Evolutionary conservation across 2,888 invertebrate species (phyloP), one percentile per base, ranked within the genome.

Genomic region (Cetonia aurata): DNA sequence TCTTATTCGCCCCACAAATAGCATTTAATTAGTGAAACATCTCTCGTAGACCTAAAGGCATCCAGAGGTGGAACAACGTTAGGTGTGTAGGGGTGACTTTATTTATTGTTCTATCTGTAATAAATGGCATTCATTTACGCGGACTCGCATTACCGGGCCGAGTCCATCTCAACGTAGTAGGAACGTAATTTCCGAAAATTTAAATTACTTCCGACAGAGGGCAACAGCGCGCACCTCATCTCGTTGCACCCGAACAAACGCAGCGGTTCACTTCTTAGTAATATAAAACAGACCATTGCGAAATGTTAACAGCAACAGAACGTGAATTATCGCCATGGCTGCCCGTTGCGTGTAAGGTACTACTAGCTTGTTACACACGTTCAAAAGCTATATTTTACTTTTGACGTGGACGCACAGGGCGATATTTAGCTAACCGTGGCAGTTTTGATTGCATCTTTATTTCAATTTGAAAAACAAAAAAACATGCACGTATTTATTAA

Each of bases 151-250:
- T 70, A 70, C 71, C 73, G 70, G 70, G 37, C 71, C n/a, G 67
- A 73, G 75, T 74, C 75, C 75, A 75, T 73, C 75, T 77, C 74
- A 8, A 8, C 8, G 72, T 74, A 73, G 73, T 74, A 75, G 76
- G 73, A 77, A 77, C 73, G 78, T 77, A 78, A 77, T 77, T 78
- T 78, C 77, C 78, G 77, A 77, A 78, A 78, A 77, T 77, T 77
- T 77, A 78, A 77, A 77, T 78, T 78, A 77, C 78, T 78, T 77
- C 78, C 77, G 77, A 76, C 77, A 74, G 72, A 76, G 73, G n/a
- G 75, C 72, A 68, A 65, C 69, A 67, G 46, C 25, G 25, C 17
- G 42, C 59, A 60, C 59, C 62, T 62, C 62, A 62, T 62, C 62
- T 60, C 60, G 33, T 33, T 8, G 13, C 8, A 15, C 33, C 44